A percentile compares a stretch with the other conserved stretches of the same genome.
Conservation (phyloP, 2,113 vertebrate genomes). For the Mystacornis crossleyi region DNA sequence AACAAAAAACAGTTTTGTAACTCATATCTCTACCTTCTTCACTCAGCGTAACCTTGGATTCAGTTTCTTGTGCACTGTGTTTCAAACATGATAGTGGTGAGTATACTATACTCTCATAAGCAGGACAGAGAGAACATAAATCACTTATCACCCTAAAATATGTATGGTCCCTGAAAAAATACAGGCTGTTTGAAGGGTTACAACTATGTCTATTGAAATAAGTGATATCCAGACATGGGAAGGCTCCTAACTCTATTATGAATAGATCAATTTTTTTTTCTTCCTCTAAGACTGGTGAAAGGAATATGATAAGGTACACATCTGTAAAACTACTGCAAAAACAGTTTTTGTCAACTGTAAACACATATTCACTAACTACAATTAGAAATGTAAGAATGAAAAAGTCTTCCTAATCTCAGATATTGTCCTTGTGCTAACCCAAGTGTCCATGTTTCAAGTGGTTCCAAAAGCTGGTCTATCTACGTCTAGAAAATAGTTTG, state of each 20-base stretch:
- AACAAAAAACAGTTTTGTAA: not conserved
- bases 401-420: not conserved
- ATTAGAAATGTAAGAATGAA: not conserved
- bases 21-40: not conserved
- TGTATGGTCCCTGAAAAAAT: not conserved
- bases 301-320: not conserved
- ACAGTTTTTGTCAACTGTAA: not conserved
- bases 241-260: not conserved
- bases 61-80: not conserved
- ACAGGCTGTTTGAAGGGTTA: not conserved
- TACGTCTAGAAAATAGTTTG: not conserved
- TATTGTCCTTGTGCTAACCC: not conserved
- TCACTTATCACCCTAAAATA: not conserved
- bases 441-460: not conserved
- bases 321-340: not conserved
- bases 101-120: not conserved
- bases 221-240: not conserved
- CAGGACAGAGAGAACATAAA: not conserved
- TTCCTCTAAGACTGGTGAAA: not conserved
- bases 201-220: not conserved
- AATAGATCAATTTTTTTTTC: not conserved
- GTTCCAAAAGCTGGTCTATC: not conserved
- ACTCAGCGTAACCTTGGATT: not conserved
- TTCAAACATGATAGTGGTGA: not conserved
- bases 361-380: not conserved